Base-by-base conservation (phyloP, 2,113 vertebrate species). In the Ursus arctos region DNA sequence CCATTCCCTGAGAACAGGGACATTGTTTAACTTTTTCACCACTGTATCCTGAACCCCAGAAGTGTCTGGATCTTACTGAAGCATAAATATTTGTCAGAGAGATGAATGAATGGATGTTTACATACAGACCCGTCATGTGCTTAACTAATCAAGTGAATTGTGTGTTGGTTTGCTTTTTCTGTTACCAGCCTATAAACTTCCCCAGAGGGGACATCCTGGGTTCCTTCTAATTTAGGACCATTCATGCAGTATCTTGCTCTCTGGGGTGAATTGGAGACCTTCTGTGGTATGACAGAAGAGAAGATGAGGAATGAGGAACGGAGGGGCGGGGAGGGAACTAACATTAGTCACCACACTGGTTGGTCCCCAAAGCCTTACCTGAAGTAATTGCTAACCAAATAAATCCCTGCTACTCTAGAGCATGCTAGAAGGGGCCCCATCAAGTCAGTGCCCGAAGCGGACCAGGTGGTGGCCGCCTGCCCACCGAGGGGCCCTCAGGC, bases 381-480 rank as follows among this genome's bases (percentile, higher is more conserved):
- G 12, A 19, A 33, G 21, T 10, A 14, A 26, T 1, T 4, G 2
- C 22, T 33, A 49, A 28, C 1, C 18, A 49, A 79, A 2, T 40
- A 11, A 14, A 18, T 22, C 43, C 47, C 33, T n/a, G 63, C 59
- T 11, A 0, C 33, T 11, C 21, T 12, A 4, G 53, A 53, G 40
- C 22, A 6, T 2, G 1, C 51, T 5, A 2, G 40, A 26, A 22
- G 47, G 14, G 8, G 24, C 36, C 24, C 24, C 0, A 11, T 9
- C 81, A 15, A n/a, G 43, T 47, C 40, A 22, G 21, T 3, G 47
- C n/a, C 79, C 4, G 65, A 0, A 24, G 59, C 7, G 28, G 61
- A 15, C 1, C 6, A 0, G 9, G n/a, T 2, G 43, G 21, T 0
- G 18, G 67, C 69, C 16, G 22, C 7, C 49, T 4, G 18, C 7